Evolutionary conservation across 1,140 invertebrate genomes (phyloP).

Genomic region (Papilio polytes): DNA sequence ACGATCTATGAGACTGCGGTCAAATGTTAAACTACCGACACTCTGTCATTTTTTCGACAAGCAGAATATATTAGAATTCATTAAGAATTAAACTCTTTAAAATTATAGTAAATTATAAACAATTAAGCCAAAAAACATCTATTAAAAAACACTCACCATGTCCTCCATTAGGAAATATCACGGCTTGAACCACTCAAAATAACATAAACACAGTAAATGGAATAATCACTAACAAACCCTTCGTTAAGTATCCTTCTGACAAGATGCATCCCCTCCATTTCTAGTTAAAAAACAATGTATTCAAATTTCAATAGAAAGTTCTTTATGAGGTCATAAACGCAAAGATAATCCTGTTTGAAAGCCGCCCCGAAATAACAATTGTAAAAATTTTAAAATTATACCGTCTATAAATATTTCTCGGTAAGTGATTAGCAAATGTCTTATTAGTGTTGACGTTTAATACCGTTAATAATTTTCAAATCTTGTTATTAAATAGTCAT

Average conservation of each 20-base stretch:
- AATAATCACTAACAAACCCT: not conserved
- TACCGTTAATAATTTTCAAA: not conserved
- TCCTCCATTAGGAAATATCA: not conserved
- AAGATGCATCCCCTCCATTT: not conserved
- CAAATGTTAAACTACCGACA: not conserved
- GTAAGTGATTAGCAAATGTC: not conserved
- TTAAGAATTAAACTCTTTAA: too few relatives aligned
- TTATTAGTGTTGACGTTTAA: not conserved
- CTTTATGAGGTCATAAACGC: not conserved
- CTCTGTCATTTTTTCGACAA: too few relatives aligned
- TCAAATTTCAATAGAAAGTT: not conserved
- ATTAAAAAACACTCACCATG: not conserved
- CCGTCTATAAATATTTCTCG: not conserved
- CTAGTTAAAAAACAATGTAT: not conserved
- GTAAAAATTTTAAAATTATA: not conserved
- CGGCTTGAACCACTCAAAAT: not conserved
- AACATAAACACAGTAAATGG: not conserved
- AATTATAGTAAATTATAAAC: too few relatives aligned
- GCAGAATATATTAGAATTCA: not conserved
- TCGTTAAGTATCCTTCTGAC: not conserved
- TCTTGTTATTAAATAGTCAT: not conserved
- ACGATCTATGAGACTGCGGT: not conserved
- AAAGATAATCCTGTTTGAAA: slow-evolving; percentile 6
- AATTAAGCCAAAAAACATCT: not conserved
- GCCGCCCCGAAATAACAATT: not conserved